Evolutionary conservation across 2,113 vertebrate species (phyloP), one percentile per base, ranked within the genome.

Genomic region (Saiga tatarica): DNA sequence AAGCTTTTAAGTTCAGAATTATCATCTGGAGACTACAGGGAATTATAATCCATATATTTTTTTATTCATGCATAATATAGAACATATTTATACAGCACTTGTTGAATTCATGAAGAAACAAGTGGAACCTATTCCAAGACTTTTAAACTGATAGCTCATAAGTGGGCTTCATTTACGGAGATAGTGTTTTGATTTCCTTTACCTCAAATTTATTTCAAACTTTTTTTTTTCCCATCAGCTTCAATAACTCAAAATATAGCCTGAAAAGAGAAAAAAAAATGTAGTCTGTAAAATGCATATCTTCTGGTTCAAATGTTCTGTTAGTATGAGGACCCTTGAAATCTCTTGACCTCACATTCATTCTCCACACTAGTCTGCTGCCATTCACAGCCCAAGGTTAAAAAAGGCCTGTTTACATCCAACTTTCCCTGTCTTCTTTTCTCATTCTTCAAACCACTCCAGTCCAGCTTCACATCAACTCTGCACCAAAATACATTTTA

Each of bases 111-210:
- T 88, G 36, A 85, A 57, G n/a, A 87, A 88, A 76, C 47, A 13
- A 26, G 6, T 76, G 10, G 2, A 62, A 60, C 45, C 67, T 11
- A 36, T 82, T 93, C 45, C 14, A 16, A 95, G 33, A 92, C 60
- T 74, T 47, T 87, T 87, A 60, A 79, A 28, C 23, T 57, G 16
- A 83, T 81, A 81, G 55, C 4, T 92, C 45, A 39, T 52, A 47
- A 26, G 13, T 82, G 3, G 87, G 28, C 28, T 84, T 57, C 42
- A 74, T 93, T 93, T 91, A 25, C 7, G 91, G 78, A 93, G 89
- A 91, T 36, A 82, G 19, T 74, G 21, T 91, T 83, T 84, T 87
- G 19, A 84, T 96, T 95, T 92, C 26, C 57, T 55, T 90, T 90
- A 30, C 10, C 89, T 74, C 5, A 14, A 81, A 64, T 81, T 95